Base-by-base conservation (phyloP, 2,113 vertebrate species). In the Tragelaphus strepsiceros region DNA sequence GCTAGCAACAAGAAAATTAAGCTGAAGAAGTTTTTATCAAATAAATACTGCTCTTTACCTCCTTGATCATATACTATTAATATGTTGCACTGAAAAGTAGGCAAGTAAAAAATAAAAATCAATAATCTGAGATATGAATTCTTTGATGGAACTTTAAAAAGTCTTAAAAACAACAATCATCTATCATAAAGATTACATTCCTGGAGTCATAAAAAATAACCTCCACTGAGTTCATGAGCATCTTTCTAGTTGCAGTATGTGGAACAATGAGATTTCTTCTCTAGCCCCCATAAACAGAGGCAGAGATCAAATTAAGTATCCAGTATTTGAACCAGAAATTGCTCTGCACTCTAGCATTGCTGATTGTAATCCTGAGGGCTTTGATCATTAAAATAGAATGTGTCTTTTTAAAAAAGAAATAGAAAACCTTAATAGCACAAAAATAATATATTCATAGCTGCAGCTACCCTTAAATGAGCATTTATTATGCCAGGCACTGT, bases 1-100 rank as follows among this genome's bases (percentile, higher is more conserved):
- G 91, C n/a, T 95, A 92, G 98, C 97, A 99, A 99, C 95, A 51
- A 96, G 62, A 97, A 98, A 97, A 97, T 95, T 89, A 97, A 96
- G 28, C 90, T 53, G 64, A 96, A 77, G 92, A 96, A 91, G 78
- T 43, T 58, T 51, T 59, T 97, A 92, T 90, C 92, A 97, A 90
- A 96, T 96, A 94, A 15, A 85, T 89, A 96, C 9, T 96, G 39
- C 39, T 90, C 71, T 92, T 61, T 82, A 93, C 91, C 93, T 97
- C 96, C 94, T 89, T 80, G 80, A 81, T 90, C 28, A 96, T 84
- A 62, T 13, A 94, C 64, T 83, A 35, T 77, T 43, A 77, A 77
- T 14, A 43, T n/a, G 39, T 49, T 24, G 39, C 32, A 90, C 58
- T 95, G 58, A 91, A 96, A 97, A 94, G 80, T 30, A 80, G 84